Base-by-base conservation (phyloP, 2,888 invertebrate species). In the Eurytoma adleriae region DNA sequence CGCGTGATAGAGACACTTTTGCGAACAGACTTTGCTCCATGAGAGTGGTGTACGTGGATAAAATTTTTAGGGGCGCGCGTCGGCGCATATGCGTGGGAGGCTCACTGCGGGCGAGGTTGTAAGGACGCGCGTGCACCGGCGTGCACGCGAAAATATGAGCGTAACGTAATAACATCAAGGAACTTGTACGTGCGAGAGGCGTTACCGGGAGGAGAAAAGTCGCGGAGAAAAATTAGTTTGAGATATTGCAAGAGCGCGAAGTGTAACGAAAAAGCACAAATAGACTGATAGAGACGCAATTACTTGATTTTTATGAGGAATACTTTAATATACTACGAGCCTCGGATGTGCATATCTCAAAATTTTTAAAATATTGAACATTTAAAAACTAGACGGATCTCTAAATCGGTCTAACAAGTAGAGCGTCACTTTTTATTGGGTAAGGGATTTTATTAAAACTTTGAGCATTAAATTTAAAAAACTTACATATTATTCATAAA, bases 41-140 rank as follows among this genome's bases (percentile, higher is more conserved):
- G 83, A 85, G 85, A 86, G 85, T 84, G 85, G 84, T 48, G 78
- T 86, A 87, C 87, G 87, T 87, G 87, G 86, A 72, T 84, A 84
- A 87, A 87, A 87, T 87, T 87, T 84, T 84, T 80, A 87, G 59
- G 50, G 64, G 54, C 61, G 20, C 16, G 10, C n/a, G 54, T 54
- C 14, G 13, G 54, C n/a, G 54, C n/a, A n/a, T 54, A 30, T 52
- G 48, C 40, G 40, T 20, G 66, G 27, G 66, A 66, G 16, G 52
- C 52, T 27, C 27, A 57, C 18, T 59, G 40, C 40, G 68, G 67
- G 67, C 68, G 27, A 57, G 69, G 74, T 67, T 76, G 76, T 54
- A 67, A 72, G 71, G 62, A 27, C 69, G 27, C 57, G 40, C 30
- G 50, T 20, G 40, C 54, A 64, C 14, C 7, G 40, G 64, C 12